Evolutionary conservation across 2,888 invertebrate species (phyloP), one percentile per base, ranked within the genome.

Genomic region (Euplagia quadripunctaria): DNA sequence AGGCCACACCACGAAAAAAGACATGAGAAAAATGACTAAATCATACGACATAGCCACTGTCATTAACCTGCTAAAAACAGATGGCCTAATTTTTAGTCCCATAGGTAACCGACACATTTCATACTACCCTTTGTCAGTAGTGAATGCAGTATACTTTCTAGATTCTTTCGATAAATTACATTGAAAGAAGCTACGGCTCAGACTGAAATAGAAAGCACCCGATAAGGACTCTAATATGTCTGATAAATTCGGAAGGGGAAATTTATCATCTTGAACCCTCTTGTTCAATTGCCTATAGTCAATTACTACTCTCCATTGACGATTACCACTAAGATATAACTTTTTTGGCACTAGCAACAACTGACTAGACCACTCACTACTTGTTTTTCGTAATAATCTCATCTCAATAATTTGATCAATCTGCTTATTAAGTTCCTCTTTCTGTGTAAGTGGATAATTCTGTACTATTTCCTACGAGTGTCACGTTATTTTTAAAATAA

Each of bases 281-380:
- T 49, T 17, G 20, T 70, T 64, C 4, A 70, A 17, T 31, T 70
- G 20, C n/a, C 70, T 14, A 55, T 65, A 71, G 17, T 71, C 70
- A 20, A 71, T 43, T 11, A 71, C 71, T 31, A 71, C n/a, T n/a
- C 71, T 16, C 65, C 65, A 71, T 63, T 67, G 67, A 20, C 63
- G 41, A 14, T 20, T 46, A n/a, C 20, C 20, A 5, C 3, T 31
- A 17, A 41, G 41, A 31, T 65, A 20, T 14, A 49, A 17, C 8
- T 61, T 71, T 71, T 61, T 71, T 46, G 72, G 72, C 12, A 72
- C 72, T 20, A 71, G 16, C 31, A 66, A 61, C 6, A 66, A 8
- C 1, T 46, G 69, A 63, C 61, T 65, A n/a, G 20, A 58, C 66
- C 66, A 71, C 43, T 58, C 66, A 42, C 51, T 51, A 14, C n/a